These are phyloP conservation scores for Trissolcus basalis DNA, from an alignment of 1,140 invertebrate species.

Conservation along the genomic window DNA sequence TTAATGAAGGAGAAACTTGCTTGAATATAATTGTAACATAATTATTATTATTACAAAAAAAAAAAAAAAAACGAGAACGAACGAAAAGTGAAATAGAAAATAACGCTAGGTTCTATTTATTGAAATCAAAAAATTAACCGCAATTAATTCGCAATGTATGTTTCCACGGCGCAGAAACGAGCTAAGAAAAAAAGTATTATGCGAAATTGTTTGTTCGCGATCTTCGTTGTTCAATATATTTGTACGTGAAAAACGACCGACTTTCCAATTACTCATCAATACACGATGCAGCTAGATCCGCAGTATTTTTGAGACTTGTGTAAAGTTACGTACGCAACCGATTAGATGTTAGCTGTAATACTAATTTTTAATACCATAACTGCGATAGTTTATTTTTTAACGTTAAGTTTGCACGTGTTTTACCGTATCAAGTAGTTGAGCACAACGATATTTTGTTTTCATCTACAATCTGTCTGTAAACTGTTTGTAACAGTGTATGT, in stretches of 20 bases:
- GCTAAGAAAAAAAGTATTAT: conserved; percentile 40
- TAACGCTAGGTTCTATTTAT: background rate
- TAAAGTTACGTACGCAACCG: conserved; percentile 28
- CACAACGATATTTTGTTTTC: conserved; percentile 17
- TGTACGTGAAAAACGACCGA: background rate
- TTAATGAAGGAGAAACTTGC: too few relatives aligned
- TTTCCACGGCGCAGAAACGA: background rate
- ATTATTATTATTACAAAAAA: too few relatives aligned
- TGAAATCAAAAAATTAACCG: conserved; percentile 4
- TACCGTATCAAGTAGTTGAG: conserved; percentile 15
- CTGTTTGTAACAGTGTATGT: conserved; percentile 43
- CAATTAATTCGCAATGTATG: background rate
- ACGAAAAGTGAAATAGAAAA: conserved; percentile 1
- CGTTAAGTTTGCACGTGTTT: conserved; percentile 46
- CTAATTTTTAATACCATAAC: conserved; percentile 33
- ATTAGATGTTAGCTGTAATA: conserved; percentile 19
- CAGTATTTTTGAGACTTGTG: conserved; percentile 47
- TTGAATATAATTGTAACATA: too few relatives aligned
- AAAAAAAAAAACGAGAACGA: conserved; percentile 1
- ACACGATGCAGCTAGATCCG: conserved; percentile 14
- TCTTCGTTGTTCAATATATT: conserved; percentile 7
- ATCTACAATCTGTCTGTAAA: conserved; percentile 10
- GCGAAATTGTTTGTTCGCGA: background rate
- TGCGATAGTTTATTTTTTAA: conserved; percentile 11
- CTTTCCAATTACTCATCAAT: conserved; percentile 47